Conservation (phyloP, 2,113 vertebrate species). For the Notiomystis cincta region DNA sequence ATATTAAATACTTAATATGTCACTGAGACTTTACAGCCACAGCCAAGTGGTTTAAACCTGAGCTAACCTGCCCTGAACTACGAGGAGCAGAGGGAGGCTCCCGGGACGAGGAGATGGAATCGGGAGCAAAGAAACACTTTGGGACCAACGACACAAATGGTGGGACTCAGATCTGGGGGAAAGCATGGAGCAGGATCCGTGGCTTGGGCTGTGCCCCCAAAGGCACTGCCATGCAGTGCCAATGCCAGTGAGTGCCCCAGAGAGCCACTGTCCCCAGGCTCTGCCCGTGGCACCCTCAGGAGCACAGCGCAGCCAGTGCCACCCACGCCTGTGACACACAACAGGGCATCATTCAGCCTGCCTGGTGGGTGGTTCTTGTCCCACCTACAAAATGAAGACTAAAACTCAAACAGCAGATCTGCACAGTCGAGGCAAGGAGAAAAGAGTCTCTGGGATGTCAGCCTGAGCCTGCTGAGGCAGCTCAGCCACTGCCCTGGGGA, state of each 20-base stretch:
- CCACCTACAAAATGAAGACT: not conserved
- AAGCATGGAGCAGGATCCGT: rapidly evolving
- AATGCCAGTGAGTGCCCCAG: rapidly evolving
- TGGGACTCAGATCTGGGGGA: not conserved
- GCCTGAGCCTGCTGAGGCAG: not conserved
- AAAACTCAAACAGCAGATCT: not conserved
- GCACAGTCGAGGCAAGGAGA: not conserved
- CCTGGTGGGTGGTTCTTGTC: not conserved
- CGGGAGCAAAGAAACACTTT: not conserved
- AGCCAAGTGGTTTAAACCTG: not conserved
- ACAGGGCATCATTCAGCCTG: not conserved
- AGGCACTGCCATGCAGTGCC: not conserved
- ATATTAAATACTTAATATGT: not conserved
- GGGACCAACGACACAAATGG: rapidly evolving
- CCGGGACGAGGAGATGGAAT: not conserved
- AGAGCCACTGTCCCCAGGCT: not conserved
- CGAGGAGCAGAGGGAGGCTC: not conserved
- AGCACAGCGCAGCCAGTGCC: not conserved
- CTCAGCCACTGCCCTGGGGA: not conserved
- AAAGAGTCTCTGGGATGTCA: not conserved
- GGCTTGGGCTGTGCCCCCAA: not conserved
- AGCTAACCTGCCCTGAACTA: not conserved
- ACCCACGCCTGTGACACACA: not conserved
- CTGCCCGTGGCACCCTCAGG: not conserved
- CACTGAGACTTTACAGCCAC: not conserved